Base-by-base conservation (phyloP, 2,797 vertebrate species). In the Bufotes viridis region DNA sequence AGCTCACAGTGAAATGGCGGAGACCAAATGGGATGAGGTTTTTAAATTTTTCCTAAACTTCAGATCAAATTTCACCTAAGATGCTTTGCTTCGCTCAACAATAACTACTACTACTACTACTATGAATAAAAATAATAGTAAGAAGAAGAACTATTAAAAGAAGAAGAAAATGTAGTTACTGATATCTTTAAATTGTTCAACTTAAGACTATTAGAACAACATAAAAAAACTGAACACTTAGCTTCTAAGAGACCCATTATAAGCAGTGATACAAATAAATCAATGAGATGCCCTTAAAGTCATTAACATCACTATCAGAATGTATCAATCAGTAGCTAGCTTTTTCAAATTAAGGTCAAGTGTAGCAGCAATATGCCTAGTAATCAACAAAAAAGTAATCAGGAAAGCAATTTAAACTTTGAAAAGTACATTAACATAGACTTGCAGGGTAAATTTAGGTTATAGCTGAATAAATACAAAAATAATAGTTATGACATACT, bases 301-400 rank as follows among this genome's bases (percentile, higher is more conserved):
- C 85, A 87, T 87, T 81, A 81, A 81, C 79, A 81, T 74, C 81
- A 81, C 29, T 81, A 74, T 72, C 20, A 61, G 76, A 81, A 87
- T 81, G 78, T 87, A 81, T 81, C 78, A 87, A 87, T 74, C 85
- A 87, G 67, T 18, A 63, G 55, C 57, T 61, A 75, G 78, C 78
- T 74, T 60, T 81, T 87, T 81, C 20, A 87, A 81, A 87, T 87
- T 72, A 81, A 81, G 85, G 85, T 87, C 78, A 81, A 87, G 78
- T 87, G 57, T 61, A 70, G 20, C 55, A 26, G 57, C 55, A 87
- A 87, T 81, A 74, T 87, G 85, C 76, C 67, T 70, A 42, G 85
- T 80, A 80, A 86, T 86, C 85, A 86, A 76, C 85, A 86, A 86
- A 80, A 85, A 86, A 80, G 85, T 80, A 80, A 86, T 86, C 76